A percentile compares a stretch with the other conserved stretches of the same genome.
Conservation (phyloP, 2,113 vertebrate species). For the Plecotus auritus region DNA sequence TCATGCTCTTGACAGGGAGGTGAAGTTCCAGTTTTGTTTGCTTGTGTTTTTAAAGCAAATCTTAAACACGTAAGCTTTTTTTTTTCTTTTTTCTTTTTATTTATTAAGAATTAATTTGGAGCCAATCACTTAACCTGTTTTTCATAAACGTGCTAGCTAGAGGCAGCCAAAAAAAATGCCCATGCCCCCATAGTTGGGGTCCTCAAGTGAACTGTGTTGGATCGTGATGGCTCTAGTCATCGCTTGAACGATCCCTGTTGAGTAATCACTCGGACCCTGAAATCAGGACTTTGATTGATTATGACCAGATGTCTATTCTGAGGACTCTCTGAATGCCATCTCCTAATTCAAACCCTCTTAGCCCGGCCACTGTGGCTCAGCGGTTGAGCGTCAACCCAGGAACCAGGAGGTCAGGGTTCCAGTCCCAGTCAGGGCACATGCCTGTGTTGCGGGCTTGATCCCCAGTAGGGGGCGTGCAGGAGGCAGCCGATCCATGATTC, state of each 20-base stretch:
- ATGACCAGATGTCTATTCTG: not conserved
- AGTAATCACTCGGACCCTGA: constrained; percentile 28
- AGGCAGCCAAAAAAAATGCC: constrained; percentile 80
- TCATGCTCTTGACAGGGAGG: constrained; percentile 67
- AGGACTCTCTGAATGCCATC: not conserved
- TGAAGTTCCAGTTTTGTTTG: constrained; percentile 24
- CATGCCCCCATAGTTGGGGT: constrained; percentile 53
- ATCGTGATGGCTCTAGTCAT: constrained; percentile 55
- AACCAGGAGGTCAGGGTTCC: too few species aligned
- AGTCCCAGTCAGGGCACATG: too few species aligned
- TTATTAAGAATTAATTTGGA: constrained; percentile 77
- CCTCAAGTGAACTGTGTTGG: constrained; percentile 82
- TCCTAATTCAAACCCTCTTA: not conserved
- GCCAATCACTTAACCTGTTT: constrained; percentile 87
- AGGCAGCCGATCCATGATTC: too few species aligned
- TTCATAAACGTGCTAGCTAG: constrained; percentile 80
- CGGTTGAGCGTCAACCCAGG: too few species aligned
- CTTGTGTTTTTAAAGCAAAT: constrained; percentile 31
- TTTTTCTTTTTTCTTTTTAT: constrained; percentile 5
- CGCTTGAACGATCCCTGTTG: constrained; percentile 46
- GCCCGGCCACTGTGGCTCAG: too few species aligned
- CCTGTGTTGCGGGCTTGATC: too few species aligned
- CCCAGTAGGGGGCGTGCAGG: too few species aligned
- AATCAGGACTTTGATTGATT: constrained; percentile 19
- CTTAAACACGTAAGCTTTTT: constrained; percentile 75